Base-by-base conservation (phyloP, 1,140 invertebrate genomes). In the Drosophila ironensis region DNA sequence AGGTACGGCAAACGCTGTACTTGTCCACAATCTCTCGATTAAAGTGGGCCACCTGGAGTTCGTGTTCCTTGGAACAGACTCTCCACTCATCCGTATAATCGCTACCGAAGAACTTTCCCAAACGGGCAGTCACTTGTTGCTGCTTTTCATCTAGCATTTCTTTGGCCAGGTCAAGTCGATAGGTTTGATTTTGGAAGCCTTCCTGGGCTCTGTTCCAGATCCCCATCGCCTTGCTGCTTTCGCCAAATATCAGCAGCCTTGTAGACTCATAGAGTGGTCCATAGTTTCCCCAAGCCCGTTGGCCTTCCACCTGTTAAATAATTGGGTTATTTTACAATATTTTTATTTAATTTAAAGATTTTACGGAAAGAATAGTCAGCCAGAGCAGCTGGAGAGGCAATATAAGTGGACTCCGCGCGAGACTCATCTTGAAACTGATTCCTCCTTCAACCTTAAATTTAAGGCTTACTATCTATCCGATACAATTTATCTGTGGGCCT, bases 221-320 rank as follows among this genome's bases (percentile, higher is more conserved):
- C 1, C 33, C 11, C 4, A 25, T 42, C 7, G 66, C 66, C 5
- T 11, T 38, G 5, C 16, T 12, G 11, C 71, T 57, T 37, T 70
- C 45, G 3, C n/a, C 38, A 5, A 35, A 12, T 24, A 76, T 59
- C 2, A 76, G 47, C 12, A 40, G 24, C 33, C 66, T 76, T 3
- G 72, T 69, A n/a, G 72, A 63, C 37, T 75, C 72, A 33, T 75
- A 76, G 11, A 76, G 72, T 4, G 72, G 72, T 3, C 72, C 72
- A 44, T 70, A 19, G 4, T 47, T 47, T 0, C 48, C 35, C 68
- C 48, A 72, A 22, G 46, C 46, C 14, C 68, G 35, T 38, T 40
- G 27, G 2, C 25, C 44, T 8, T 14, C n/a, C 17, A 19, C 51
- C 67, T 71, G 53, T n/a, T 12, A 4, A 8, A 14, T n/a, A n/a